Evolutionary conservation across 2,888 invertebrate species (phyloP), one percentile per base, ranked within the genome.

Genomic region (Acrobasis repandana): DNA sequence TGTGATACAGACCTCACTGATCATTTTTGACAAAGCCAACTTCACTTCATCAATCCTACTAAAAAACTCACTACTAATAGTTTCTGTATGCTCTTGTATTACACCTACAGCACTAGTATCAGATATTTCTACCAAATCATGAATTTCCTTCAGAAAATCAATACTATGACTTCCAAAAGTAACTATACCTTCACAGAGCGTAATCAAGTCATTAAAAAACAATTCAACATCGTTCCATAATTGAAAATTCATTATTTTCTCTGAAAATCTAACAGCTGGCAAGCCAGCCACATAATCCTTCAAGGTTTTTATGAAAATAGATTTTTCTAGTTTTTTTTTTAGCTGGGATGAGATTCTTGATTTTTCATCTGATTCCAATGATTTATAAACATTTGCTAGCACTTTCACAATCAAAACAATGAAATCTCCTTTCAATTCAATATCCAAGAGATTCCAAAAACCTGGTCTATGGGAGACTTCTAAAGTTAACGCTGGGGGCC

Each of bases 341-440:
- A 92, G 67, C 52, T 86, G 71, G n/a, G 66, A 75, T 1, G 73
- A 67, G 57, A 90, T 82, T 76, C 84, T 85, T 4, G 85, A 80
- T 58, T 79, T 88, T 62, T 88, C 88, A 46, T 74, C 75, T 16
- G 72, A 71, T 60, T 85, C 78, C 58, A 90, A 67, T 1, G 79
- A 80, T 63, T 76, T 82, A 69, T 83, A 92, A 15, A 93, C 71
- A 60, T 82, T 85, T 6, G 82, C 79, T 58, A 93, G 67, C 69
- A 93, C 79, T 78, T 80, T 88, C 1, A 92, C 80, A 18, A 93
- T 85, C 61, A 93, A 73, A 59, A 93, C 88, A 63, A 93, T 82
- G 67, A 84, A 87, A 69, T 93, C 93, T 36, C 86, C 86, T 74
- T 88, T 89, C 9, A 93, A 67, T 60, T 90, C 83, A 9, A 67